phyloP scores from a whole-genome alignment of 2,888 invertebrate genomes.

The Cephalotes varians region DNA sequence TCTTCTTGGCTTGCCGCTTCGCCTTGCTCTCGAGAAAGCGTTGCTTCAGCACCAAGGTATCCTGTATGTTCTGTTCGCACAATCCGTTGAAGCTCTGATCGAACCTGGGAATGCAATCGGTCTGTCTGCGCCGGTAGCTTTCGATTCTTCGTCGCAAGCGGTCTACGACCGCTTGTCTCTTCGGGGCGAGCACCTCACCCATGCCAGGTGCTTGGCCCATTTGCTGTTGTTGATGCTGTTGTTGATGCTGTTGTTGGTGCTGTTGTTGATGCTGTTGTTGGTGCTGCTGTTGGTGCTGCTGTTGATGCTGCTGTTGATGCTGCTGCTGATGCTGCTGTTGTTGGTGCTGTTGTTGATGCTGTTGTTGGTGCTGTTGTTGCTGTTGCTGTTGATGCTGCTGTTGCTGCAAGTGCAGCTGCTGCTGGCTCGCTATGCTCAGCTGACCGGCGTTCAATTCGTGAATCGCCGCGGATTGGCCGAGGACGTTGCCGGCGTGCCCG shows the following conservation, averaged over 20 bases:
- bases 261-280: slow-evolving; percentile 82
- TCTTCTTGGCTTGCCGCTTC: slow-evolving; percentile 93
- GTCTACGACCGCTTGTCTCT: slow-evolving; percentile 95
- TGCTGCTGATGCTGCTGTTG: slow-evolving; percentile 82
- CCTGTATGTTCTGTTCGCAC: slow-evolving; percentile 96
- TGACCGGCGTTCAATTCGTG: slow-evolving; percentile 80
- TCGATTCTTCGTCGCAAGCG: slow-evolving; percentile 94
- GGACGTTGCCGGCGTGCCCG: slow-evolving; percentile 86
- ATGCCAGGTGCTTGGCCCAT: slow-evolving; percentile 86
- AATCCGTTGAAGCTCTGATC: slow-evolving; percentile 95
- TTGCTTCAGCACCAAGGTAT: slow-evolving; percentile 95
- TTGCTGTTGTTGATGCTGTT: slow-evolving; percentile 84
- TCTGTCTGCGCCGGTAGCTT: slow-evolving; percentile 94
- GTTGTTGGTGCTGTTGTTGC: slow-evolving; percentile 83
- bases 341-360: slow-evolving; percentile 82
- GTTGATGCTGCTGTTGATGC: slow-evolving; percentile 79
- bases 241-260: slow-evolving; percentile 79
- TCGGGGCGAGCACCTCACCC: slow-evolving; percentile 91
- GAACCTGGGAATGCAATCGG: slow-evolving; percentile 94
- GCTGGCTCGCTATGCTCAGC: slow-evolving; percentile 77
- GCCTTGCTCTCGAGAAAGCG: slow-evolving; percentile 96
- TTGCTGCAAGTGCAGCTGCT: slow-evolving; percentile 83
- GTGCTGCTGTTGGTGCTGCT: slow-evolving; percentile 83
- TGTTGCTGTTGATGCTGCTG: slow-evolving; percentile 78
- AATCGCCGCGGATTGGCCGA: slow-evolving; percentile 87